Conservation (phyloP, 1,140 invertebrate species). For the Pygmarrhopalites habei region DNA sequence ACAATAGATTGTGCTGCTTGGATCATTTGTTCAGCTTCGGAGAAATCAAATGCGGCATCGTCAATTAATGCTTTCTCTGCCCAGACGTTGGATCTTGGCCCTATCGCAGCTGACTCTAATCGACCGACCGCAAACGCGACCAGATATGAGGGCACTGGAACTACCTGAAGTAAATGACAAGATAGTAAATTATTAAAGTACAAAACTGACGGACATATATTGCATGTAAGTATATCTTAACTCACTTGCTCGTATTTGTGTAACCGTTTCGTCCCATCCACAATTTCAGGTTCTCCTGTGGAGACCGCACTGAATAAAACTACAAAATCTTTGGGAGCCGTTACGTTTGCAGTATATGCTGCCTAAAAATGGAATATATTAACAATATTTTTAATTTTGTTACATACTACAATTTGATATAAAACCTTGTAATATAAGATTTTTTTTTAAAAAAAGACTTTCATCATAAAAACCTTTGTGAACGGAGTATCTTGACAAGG, state of each 20-base stretch:
- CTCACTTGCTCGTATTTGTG: constrained; percentile 70
- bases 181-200: no score
- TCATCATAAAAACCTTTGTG: no score
- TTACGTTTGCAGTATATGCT: constrained; percentile 49
- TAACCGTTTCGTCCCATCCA: constrained; percentile 37
- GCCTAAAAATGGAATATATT: no score
- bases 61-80: constrained; percentile 80
- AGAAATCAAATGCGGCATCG: constrained; percentile 77
- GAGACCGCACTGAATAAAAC: constrained; percentile 84
- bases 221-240: no score
- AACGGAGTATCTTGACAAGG: constrained; percentile 91
- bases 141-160: constrained; percentile 67
- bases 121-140: constrained; percentile 82
- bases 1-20: constrained; percentile 62
- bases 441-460: no score
- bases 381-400: not conserved
- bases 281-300: constrained; percentile 45
- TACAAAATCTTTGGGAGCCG: constrained; percentile 64
- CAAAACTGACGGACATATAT: no score
- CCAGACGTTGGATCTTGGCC: constrained; percentile 77
- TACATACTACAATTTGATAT: constrained; percentile 9
- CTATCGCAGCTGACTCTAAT: constrained; percentile 66
- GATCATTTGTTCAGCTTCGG: constrained; percentile 76
- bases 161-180: no score
- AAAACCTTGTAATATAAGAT: constrained; percentile 73